Conservation (phyloP, 92 coral and sea anemone genomes). For the Meandrina meandrites region DNA sequence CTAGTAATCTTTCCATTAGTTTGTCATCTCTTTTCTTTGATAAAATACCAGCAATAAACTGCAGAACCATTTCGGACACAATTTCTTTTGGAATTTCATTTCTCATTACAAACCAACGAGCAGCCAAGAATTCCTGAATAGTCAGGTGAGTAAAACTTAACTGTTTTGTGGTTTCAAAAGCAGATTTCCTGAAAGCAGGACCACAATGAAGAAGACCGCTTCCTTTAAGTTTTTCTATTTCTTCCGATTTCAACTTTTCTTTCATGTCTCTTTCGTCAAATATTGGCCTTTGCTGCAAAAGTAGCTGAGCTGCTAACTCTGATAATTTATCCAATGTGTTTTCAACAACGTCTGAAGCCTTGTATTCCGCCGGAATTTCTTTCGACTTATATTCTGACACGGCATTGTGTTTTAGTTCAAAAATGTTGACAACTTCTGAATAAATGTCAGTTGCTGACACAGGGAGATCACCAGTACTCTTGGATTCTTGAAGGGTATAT, state of each 20-base stretch:
- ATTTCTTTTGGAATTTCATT: neutral
- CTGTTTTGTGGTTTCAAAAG: neutral
- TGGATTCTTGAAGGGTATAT: neutral
- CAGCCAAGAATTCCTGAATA: neutral
- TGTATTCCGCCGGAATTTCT: neutral
- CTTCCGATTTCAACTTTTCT: neutral
- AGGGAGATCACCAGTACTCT: neutral
- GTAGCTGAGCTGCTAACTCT: conserved; percentile 2
- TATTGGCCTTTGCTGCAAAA: neutral
- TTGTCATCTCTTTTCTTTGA: neutral
- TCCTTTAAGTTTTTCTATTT: neutral
- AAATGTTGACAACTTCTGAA: neutral
- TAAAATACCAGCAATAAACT: neutral
- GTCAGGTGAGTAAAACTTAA: neutral
- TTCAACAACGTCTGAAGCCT: neutral
- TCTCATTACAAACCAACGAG: conserved; percentile 1
- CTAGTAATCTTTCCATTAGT: conserved; percentile 25
- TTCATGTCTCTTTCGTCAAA: neutral
- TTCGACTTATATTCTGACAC: neutral
- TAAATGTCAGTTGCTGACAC: neutral
- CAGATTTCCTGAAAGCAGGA: neutral
- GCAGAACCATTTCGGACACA: neutral
- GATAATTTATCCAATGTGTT: conserved; percentile 38
- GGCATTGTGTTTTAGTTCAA: neutral
- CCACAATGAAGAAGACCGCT: conserved; percentile 11